A percentile compares a stretch with the other conserved stretches of the same genome.
Conservation (phyloP, 2,888 invertebrate species). For the Phengaris alcon region DNA sequence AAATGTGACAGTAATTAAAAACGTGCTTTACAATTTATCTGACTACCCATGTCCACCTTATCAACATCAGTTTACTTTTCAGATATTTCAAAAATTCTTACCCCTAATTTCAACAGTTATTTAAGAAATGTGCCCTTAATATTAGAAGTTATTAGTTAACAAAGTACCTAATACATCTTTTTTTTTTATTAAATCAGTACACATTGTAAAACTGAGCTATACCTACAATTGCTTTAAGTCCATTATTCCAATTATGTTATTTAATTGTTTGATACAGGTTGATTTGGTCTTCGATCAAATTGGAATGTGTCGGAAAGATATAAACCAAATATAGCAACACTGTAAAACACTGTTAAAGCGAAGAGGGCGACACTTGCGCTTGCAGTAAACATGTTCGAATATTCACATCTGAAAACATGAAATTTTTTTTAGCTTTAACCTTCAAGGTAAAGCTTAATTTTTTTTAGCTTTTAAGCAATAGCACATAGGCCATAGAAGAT, state of each 20-base stretch:
- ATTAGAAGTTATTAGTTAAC: background rate
- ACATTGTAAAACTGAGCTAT: constrained; percentile 9
- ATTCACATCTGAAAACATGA: constrained; percentile 65
- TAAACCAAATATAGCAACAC: constrained; percentile 84
- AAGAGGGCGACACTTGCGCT: constrained; percentile 88
- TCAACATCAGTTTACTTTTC: background rate
- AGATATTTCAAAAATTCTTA: background rate
- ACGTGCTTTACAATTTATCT: background rate
- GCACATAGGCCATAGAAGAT: too few species aligned
- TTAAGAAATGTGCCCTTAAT: constrained; percentile 1
- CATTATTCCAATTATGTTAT: background rate
- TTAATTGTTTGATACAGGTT: constrained; percentile 47
- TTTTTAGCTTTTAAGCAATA: too few species aligned
- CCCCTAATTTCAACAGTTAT: constrained; percentile 15
- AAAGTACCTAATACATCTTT: constrained; percentile 9
- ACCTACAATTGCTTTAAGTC: background rate
- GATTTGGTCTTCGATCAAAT: constrained; percentile 58
- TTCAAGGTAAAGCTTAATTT: too few species aligned
- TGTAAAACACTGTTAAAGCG: constrained; percentile 87
- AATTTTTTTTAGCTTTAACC: background rate
- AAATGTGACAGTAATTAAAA: too few species aligned
- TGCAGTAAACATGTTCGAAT: constrained; percentile 81
- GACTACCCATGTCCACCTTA: background rate
- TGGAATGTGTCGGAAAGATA: constrained; percentile 83
- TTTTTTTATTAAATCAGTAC: constrained; percentile 1